Evolutionary conservation across 2,113 vertebrate species (phyloP).

Genomic region (Daubentonia madagascariensis): DNA sequence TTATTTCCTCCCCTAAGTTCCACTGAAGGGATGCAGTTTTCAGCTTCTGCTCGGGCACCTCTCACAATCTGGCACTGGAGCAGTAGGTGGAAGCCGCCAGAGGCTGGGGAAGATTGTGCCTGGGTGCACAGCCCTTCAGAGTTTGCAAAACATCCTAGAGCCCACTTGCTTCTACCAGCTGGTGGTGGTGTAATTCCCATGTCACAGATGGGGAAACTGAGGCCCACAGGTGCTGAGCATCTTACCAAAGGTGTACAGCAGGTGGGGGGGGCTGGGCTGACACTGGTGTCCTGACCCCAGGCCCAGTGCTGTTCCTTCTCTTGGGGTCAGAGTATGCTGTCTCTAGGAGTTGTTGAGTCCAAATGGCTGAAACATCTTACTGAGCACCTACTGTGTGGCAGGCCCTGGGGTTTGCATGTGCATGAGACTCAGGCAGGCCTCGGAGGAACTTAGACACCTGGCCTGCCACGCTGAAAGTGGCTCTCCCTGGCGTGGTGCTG

Average conservation of each 20-base stretch:
- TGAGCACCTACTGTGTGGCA: background rate
- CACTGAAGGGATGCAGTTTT: conserved; percentile 37
- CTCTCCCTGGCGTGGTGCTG: background rate
- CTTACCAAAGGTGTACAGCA: fast-evolving
- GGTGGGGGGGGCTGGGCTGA: background rate
- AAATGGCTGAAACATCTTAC: background rate
- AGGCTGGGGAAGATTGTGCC: background rate
- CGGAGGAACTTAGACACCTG: background rate
- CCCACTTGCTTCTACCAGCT: background rate
- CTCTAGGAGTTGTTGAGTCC: background rate
- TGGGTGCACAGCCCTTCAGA: conserved; percentile 17
- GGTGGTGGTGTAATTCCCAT: background rate
- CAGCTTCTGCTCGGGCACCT: conserved; percentile 34
- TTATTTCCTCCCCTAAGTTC: conserved; percentile 54
- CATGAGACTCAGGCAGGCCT: fast-evolving
- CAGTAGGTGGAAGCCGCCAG: background rate
- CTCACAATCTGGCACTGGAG: conserved; percentile 37
- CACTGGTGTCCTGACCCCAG: no score
- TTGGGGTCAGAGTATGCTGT: background rate
- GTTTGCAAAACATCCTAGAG: fast-evolving
- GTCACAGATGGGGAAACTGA: background rate
- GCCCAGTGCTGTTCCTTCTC: background rate
- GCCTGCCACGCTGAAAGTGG: no score
- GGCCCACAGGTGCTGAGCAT: fast-evolving
- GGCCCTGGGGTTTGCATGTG: background rate